These are phyloP conservation scores for Cassiopea andromeda DNA, from an alignment of 30 jellyfish, hydroid and myxozoan genomes.

Conservation along the genomic window DNA sequence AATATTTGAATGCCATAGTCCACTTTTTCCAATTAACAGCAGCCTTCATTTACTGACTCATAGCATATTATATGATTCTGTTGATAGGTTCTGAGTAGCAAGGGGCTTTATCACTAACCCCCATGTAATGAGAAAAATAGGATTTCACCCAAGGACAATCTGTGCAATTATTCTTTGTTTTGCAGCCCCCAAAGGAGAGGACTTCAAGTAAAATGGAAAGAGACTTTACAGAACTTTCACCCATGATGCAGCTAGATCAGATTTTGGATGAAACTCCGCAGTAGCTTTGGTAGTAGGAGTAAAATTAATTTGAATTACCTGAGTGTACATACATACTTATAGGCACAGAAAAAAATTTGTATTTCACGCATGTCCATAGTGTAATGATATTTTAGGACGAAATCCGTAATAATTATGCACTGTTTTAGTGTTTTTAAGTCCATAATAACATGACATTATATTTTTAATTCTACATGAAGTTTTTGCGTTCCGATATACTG, in stretches of 20 bases:
- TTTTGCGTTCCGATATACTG: no score
- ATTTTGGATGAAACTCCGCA: conserved; percentile 45
- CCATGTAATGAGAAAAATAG: no score
- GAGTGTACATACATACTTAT: background rate
- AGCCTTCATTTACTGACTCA: no score
- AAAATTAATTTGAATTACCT: background rate
- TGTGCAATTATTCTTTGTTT: background rate
- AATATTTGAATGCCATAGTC: no score
- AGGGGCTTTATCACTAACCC: no score
- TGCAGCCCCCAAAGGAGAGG: conserved; percentile 61
- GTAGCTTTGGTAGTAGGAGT: background rate
- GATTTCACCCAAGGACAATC: no score
- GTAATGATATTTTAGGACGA: background rate
- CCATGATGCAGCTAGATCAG: conserved; percentile 38
- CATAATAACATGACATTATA: no score
- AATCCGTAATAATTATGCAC: background rate
- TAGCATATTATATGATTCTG: no score
- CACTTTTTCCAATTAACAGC: no score
- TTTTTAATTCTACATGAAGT: no score
- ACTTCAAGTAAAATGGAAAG: conserved; percentile 45
- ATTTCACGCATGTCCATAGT: background rate
- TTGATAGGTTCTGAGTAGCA: no score
- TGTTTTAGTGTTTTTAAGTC: no score
- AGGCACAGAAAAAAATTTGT: background rate
- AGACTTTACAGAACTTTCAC: conserved; percentile 40